phyloP scores from a whole-genome alignment of 2,888 invertebrate genomes.

The Blera fallax region DNA sequence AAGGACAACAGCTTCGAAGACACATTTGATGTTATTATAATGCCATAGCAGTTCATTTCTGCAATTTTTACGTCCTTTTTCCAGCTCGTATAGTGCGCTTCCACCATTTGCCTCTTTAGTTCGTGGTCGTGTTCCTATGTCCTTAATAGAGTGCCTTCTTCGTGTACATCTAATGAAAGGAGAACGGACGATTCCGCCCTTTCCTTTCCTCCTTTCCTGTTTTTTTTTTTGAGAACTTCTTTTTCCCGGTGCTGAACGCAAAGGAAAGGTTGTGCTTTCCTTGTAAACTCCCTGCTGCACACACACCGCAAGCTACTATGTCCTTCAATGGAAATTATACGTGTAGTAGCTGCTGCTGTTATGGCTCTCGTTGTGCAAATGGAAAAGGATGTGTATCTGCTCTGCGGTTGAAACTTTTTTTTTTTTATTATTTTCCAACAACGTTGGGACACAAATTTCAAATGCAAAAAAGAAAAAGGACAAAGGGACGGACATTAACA shows the following conservation, averaged over 20 bases:
- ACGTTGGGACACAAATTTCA: conserved; percentile 40
- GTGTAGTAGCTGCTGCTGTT: conserved; percentile 44
- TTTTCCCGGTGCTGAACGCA: conserved; percentile 29
- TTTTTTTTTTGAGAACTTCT: not conserved
- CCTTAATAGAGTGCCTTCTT: conserved; percentile 66
- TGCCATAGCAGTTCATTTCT: conserved; percentile 70
- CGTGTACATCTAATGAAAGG: conserved; percentile 68
- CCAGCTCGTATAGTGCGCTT: not conserved
- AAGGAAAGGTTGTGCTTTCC: conserved; percentile 25
- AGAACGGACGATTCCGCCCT: conserved; percentile 10
- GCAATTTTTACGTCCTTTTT: conserved; percentile 40
- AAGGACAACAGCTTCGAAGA: conserved; percentile 51
- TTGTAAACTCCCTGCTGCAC: conserved; percentile 16
- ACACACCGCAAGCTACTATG: conserved; percentile 22
- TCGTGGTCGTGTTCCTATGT: conserved; percentile 51
- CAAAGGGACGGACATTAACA: conserved; percentile 9
- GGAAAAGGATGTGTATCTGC: conserved; percentile 68
- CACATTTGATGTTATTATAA: conserved; percentile 73
- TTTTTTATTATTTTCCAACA: conserved; percentile 60
- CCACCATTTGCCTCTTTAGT: conserved; percentile 35
- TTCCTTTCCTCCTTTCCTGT: conserved; percentile 1
- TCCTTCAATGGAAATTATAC: conserved; percentile 66
- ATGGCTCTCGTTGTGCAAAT: conserved; percentile 37
- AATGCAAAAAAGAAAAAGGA: conserved; percentile 18
- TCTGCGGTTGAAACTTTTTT: conserved; percentile 69